Evolutionary conservation across 2,888 invertebrate species (phyloP).

Genomic region (Agapostemon virescens): DNA sequence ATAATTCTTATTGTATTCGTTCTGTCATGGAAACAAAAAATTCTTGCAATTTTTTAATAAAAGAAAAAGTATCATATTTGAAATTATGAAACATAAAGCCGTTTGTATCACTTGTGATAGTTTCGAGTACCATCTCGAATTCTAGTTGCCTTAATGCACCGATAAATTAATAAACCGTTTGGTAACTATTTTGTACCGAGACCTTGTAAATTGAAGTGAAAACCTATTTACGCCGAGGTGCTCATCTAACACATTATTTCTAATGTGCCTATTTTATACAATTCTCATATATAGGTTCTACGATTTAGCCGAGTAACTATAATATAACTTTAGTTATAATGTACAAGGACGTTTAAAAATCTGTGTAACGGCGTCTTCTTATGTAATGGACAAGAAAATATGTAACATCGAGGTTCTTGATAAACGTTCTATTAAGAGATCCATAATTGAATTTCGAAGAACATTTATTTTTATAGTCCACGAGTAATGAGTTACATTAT

Average conservation of each 20-base stretch:
- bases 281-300: constrained; percentile 52
- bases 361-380: constrained; percentile 29
- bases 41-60: neutral
- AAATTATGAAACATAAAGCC: constrained; percentile 46
- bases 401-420: constrained; percentile 13
- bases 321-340: constrained; percentile 41
- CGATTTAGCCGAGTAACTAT: constrained; percentile 33
- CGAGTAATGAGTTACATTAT: constrained; percentile 22
- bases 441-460: constrained; percentile 8
- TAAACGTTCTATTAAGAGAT: neutral
- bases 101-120: constrained; percentile 70
- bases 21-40: neutral
- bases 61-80: constrained; percentile 30
- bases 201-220: constrained; percentile 64
- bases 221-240: constrained; percentile 62
- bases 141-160: constrained; percentile 76
- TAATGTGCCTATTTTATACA: constrained; percentile 64
- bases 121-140: constrained; percentile 69
- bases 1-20: constrained; percentile 37
- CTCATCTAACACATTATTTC: constrained; percentile 60
- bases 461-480: constrained; percentile 43
- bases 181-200: constrained; percentile 72
- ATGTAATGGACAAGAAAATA: constrained; percentile 50
- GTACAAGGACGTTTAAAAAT: constrained; percentile 22
- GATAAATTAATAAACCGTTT: constrained; percentile 70